phyloP scores from a whole-genome alignment of 2,113 vertebrate genomes.

The Herpailurus yagouaroundi region DNA sequence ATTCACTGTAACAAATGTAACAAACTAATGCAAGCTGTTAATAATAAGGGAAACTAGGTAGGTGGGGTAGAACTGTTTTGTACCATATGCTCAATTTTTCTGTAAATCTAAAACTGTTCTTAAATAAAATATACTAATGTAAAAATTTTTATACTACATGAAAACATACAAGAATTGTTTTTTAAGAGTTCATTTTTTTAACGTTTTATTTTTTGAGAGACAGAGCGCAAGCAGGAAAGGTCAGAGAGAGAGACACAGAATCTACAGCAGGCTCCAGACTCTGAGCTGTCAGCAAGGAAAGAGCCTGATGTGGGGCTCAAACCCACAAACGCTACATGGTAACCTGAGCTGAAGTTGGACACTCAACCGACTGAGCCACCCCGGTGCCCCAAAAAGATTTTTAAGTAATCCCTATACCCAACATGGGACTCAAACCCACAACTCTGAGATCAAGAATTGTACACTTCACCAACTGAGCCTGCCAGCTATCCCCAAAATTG shows the following conservation, averaged over 20 bases:
- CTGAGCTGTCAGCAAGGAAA: no score
- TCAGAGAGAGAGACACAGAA: no score
- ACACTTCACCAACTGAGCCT: not conserved
- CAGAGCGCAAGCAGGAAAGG: no score
- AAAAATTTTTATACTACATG: not conserved
- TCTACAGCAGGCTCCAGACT: no score
- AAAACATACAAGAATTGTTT: not conserved
- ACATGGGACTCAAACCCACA: not conserved
- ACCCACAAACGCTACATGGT: no score
- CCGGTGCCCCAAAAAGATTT: not conserved
- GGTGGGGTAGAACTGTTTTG: not conserved
- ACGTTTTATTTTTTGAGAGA: no score
- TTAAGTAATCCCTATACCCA: not conserved
- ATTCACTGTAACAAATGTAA: not conserved
- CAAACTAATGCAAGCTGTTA: not conserved
- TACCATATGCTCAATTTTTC: not conserved
- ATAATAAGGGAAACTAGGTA: not conserved
- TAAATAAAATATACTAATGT: not conserved
- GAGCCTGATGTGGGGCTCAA: no score
- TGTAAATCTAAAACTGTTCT: not conserved
- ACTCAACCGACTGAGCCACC: no score
- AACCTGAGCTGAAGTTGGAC: no score
- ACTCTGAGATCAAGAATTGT: not conserved
- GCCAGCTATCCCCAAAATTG: not conserved
- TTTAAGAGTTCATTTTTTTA: not conserved